These are phyloP conservation scores for Drosophila nigritarsus DNA, from an alignment of 2,888 invertebrate genomes.

Conservation along the genomic window DNA sequence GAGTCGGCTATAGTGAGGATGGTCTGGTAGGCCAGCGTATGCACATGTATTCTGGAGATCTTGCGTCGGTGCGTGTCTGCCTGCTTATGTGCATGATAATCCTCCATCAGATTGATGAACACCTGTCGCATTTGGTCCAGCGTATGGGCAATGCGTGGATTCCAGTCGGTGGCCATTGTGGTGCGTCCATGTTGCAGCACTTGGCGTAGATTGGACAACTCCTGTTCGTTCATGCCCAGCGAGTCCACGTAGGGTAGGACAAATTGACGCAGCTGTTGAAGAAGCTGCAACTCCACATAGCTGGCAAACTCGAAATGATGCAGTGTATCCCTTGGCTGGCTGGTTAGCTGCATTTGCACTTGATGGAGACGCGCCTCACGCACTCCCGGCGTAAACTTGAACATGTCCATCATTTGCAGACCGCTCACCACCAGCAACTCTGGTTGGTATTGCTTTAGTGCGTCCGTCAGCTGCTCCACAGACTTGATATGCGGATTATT, in stretches of 20 bases:
- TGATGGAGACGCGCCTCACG: constrained; percentile 88
- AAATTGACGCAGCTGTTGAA: constrained; percentile 88
- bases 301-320: constrained; percentile 96
- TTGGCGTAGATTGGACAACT: constrained; percentile 91
- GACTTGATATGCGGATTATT: constrained; percentile 91
- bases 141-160: constrained; percentile 91
- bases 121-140: constrained; percentile 92
- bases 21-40: constrained; percentile 94
- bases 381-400: constrained; percentile 85
- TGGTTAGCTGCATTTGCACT: constrained; percentile 89
- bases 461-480: constrained; percentile 89
- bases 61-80: constrained; percentile 85
- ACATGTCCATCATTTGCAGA: constrained; percentile 95
- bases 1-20: constrained; percentile 90
- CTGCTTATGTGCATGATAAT: constrained; percentile 60
- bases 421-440: constrained; percentile 92
- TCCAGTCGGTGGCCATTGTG: constrained; percentile 90
- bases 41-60: constrained; percentile 92
- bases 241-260: constrained; percentile 92
- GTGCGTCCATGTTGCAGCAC: constrained; percentile 90
- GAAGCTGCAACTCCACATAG: constrained; percentile 90
- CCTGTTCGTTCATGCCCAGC: constrained; percentile 95
- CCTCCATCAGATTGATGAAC: constrained; percentile 84
- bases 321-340: constrained; percentile 87
- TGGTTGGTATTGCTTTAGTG: constrained; percentile 88